Evolutionary conservation across 1,140 invertebrate species (phyloP), one percentile per base, ranked within the genome.

Genomic region (Drosophila pseudoananassae): DNA sequence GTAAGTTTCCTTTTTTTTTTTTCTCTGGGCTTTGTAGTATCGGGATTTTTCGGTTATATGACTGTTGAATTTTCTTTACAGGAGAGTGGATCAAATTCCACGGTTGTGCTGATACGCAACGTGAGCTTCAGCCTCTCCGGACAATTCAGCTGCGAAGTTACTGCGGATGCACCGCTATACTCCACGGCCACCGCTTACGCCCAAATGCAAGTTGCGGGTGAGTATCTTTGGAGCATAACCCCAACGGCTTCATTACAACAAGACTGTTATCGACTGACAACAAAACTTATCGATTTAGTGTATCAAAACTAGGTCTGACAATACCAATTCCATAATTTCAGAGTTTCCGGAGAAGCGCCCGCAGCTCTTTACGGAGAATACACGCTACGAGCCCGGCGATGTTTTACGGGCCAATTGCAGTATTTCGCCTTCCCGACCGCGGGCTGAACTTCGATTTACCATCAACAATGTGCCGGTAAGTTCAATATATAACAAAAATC

Each of bases 101-200:
- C 94, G 25, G 94, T 96, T 92, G 95, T 97, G 38, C 93, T 95
- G 15, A 93, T 97, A 47, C 93, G 93, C 56, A 93, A 95, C 59
- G 94, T 97, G 61, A 94, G 95, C 59, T 95, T 96, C 59, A 93
- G 93, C 33, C 92, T 96, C 27, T 94, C 95, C 27, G 97, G 96
- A n/a, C 96, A 95, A 91, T 96, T 97, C 92, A 96, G 94, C 87
- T 98, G 97, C 89, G 96, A 98, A 93, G 96, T 97, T 43, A 96
- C 96, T 0, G 96, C 96, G 5, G 96, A 97, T 81, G 94, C 94
- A 4, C 95, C 96, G 5, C 94, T 94, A 25, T 97, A 97, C 79
- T 94, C 94, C 15, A 97, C 96, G 0, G 93, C 94, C 73, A 93
- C 93, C 12, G 94, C 93, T 46, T 93, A 93, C 52, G 94, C 94